phyloP scores from a whole-genome alignment of 2,888 invertebrate genomes.

The Tiphia femorata region DNA sequence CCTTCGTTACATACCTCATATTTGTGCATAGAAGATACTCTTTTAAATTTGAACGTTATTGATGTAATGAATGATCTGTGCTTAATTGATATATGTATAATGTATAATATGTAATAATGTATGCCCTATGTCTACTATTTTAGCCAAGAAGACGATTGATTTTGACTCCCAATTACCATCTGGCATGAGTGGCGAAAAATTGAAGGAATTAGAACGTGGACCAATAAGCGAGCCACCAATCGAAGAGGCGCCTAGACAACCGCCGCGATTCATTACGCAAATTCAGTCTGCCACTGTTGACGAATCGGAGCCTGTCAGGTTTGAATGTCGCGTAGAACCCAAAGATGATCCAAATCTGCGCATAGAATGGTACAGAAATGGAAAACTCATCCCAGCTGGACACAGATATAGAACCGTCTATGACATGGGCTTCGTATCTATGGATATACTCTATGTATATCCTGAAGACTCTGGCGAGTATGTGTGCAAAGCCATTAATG shows the following conservation, averaged over 20 bases:
- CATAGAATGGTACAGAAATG: constrained; percentile 95
- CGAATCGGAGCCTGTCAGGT: constrained; percentile 93
- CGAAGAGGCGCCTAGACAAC: constrained; percentile 79
- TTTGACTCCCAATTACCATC: constrained; percentile 92
- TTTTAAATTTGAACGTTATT: too few species aligned
- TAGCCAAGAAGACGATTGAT: constrained; percentile 78
- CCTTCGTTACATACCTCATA: neutral
- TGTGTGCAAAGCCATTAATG: constrained; percentile 90
- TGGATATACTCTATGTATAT: constrained; percentile 93
- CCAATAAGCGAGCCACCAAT: constrained; percentile 80
- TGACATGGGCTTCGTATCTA: constrained; percentile 93
- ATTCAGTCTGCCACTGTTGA: constrained; percentile 87
- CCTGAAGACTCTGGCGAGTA: constrained; percentile 96
- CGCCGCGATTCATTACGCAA: constrained; percentile 90
- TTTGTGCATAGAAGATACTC: neutral
- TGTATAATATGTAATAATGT: neutral
- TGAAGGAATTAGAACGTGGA: constrained; percentile 89
- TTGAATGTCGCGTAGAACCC: constrained; percentile 96
- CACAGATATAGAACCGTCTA: constrained; percentile 93
- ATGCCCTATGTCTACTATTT: constrained; percentile 15
- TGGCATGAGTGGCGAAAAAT: constrained; percentile 93
- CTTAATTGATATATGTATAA: neutral
- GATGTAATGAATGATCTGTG: neutral
- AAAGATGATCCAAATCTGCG: constrained; percentile 92
- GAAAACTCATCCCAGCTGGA: constrained; percentile 87